A percentile compares a stretch with the other conserved stretches of the same genome.
These are phyloP conservation scores for Salvelinus alpinus DNA, from an alignment of 2,113 vertebrate genomes.

Conservation along the genomic window DNA sequence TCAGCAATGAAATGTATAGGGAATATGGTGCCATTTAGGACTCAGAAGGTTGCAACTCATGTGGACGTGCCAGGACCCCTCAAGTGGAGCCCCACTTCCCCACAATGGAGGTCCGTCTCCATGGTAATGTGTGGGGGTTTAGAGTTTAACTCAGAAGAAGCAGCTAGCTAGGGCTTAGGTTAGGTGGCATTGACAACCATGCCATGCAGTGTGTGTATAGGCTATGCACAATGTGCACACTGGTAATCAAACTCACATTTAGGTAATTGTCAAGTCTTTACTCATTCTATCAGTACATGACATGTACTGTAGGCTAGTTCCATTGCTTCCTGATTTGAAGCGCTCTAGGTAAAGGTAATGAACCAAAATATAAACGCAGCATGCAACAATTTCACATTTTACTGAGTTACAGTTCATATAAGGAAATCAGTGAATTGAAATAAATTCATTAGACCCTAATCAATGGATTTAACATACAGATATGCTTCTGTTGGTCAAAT, in stretches of 20 bases:
- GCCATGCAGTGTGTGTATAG: constrained; percentile 37
- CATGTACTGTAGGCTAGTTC: neutral
- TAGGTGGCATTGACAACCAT: constrained; percentile 35
- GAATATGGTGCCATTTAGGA: neutral
- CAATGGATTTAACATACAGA: too few relatives aligned
- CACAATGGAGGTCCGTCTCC: constrained; percentile 62
- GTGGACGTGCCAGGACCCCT: constrained; percentile 59
- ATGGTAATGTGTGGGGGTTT: constrained; percentile 59
- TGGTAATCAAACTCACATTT: constrained; percentile 8
- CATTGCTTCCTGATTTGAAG: neutral
- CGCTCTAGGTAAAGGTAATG: neutral
- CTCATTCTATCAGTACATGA: constrained; percentile 27
- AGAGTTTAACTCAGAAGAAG: constrained; percentile 53
- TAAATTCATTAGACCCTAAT: too few relatives aligned
- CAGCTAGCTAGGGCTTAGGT: constrained; percentile 31
- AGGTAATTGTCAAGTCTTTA: neutral
- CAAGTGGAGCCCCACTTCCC: constrained; percentile 61
- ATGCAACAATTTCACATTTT: too few relatives aligned
- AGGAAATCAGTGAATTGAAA: too few relatives aligned
- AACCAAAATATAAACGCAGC: too few relatives aligned
- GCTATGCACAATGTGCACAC: neutral
- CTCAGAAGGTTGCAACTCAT: neutral
- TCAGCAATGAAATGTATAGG: neutral
- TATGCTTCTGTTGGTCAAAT: too few relatives aligned
- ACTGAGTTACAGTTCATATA: too few relatives aligned